These are phyloP conservation scores for Harpalus rubripes DNA, from an alignment of 2,888 invertebrate genomes.

Conservation along the genomic window DNA sequence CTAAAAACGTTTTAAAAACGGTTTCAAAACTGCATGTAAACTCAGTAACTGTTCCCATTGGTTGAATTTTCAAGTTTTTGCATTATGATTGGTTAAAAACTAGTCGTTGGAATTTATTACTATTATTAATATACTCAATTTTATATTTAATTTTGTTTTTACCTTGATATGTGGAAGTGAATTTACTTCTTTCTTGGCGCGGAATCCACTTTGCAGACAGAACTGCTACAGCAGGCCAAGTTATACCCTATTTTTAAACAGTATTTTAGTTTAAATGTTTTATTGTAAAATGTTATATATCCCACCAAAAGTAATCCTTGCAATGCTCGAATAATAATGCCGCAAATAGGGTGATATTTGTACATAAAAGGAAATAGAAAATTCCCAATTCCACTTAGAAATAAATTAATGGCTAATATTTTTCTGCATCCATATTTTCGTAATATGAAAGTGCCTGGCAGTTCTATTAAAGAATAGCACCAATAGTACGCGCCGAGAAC, in stretches of 20 bases:
- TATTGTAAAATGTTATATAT: not conserved
- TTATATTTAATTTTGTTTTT: constrained; percentile 14
- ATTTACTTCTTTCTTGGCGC: constrained; percentile 73
- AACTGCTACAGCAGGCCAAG: constrained; percentile 76
- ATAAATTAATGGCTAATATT: constrained; percentile 75
- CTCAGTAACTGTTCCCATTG: too few species aligned
- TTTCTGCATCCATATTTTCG: constrained; percentile 76
- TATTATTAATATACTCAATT: not conserved
- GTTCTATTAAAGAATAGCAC: constrained; percentile 76
- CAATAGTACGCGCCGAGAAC: constrained; percentile 77
- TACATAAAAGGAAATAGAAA: constrained; percentile 76
- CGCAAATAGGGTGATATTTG: constrained; percentile 72
- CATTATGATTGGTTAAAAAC: too few species aligned
- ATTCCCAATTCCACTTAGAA: constrained; percentile 75
- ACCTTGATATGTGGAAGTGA: constrained; percentile 72
- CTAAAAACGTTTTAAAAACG: too few species aligned
- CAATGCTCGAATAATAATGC: constrained; percentile 75
- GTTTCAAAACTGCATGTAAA: too few species aligned
- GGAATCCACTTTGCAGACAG: constrained; percentile 74
- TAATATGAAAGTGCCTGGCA: constrained; percentile 76
- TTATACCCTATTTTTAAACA: constrained; percentile 70
- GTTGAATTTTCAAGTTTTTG: too few species aligned
- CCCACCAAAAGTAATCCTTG: constrained; percentile 77
- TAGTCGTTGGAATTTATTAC: too few species aligned
- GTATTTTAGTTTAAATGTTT: not conserved